These are phyloP conservation scores for Tridacna gigas DNA, from an alignment of 2,888 invertebrate species.

Conservation along the genomic window DNA sequence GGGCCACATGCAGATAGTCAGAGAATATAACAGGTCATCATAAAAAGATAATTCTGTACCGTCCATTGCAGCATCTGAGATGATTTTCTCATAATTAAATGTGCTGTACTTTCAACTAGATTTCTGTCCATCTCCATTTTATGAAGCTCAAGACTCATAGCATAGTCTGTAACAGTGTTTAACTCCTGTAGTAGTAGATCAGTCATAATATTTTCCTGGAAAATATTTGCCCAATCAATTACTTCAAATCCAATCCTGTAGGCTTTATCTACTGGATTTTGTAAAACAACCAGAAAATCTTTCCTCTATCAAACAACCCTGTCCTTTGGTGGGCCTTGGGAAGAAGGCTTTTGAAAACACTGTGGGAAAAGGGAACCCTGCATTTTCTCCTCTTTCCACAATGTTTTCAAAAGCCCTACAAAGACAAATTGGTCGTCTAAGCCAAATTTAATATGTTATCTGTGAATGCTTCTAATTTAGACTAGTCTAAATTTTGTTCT, in stretches of 20 bases:
- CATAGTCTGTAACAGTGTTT: conserved; percentile 10
- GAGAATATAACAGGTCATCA: too few relatives aligned
- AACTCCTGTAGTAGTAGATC: conserved; percentile 8
- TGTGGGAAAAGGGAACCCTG: background rate
- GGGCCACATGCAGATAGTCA: too few relatives aligned
- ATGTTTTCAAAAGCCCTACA: background rate
- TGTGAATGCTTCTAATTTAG: too few relatives aligned
- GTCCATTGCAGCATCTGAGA: background rate
- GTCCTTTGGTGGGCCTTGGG: background rate
- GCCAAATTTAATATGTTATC: too few relatives aligned
- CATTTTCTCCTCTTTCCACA: background rate
- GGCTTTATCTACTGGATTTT: too few relatives aligned
- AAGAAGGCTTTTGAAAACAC: background rate
- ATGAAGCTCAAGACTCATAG: background rate
- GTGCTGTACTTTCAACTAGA: conserved; percentile 3
- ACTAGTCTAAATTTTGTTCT: too few relatives aligned
- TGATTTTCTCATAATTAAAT: conserved; percentile 14
- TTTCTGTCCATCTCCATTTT: background rate
- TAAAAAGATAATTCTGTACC: background rate
- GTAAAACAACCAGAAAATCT: too few relatives aligned
- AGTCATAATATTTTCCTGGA: conserved; percentile 3
- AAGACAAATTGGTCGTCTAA: too few relatives aligned
- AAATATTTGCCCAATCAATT: background rate
- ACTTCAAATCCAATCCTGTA: too few relatives aligned
- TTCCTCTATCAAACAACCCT: background rate